Conservation (phyloP, 2,797 vertebrate species). For the Sebastes reedi region DNA sequence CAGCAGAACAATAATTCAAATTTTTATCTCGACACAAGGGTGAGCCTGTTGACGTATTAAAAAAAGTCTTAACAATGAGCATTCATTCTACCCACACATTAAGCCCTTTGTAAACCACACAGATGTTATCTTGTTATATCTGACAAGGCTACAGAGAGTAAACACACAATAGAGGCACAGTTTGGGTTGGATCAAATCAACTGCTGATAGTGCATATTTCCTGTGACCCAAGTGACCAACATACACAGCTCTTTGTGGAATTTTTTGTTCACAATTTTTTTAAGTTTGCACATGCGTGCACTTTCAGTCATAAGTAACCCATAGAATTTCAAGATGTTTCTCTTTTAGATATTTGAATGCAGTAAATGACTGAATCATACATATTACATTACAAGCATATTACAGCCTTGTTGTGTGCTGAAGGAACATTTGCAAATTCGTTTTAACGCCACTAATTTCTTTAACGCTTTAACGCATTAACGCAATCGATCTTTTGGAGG, state of each 20-base stretch:
- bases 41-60: not conserved
- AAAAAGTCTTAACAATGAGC: conserved; percentile 5
- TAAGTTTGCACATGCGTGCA: not conserved
- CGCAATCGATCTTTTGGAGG: not conserved
- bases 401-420: not conserved
- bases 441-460: too few species aligned
- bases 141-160: conserved; percentile 17
- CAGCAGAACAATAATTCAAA: not conserved
- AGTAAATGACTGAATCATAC: not conserved
- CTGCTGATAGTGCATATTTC: not conserved
- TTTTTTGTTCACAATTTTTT: not conserved
- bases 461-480: not conserved
- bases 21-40: not conserved
- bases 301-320: not conserved
- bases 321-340: not conserved
- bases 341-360: not conserved
- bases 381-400: not conserved
- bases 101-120: conserved; percentile 15
- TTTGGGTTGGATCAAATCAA: conserved; percentile 1
- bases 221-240: not conserved
- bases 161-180: conserved; percentile 21
- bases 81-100: conserved; percentile 12
- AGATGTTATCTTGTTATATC: conserved; percentile 27
- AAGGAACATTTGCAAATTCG: not conserved
- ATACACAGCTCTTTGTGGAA: not conserved